Percentiles rank a stretch among this genome's conserved stretches.
These are phyloP conservation scores for Stegana nigrithorax DNA, from an alignment of 2,888 invertebrate species.

Conservation along the genomic window DNA sequence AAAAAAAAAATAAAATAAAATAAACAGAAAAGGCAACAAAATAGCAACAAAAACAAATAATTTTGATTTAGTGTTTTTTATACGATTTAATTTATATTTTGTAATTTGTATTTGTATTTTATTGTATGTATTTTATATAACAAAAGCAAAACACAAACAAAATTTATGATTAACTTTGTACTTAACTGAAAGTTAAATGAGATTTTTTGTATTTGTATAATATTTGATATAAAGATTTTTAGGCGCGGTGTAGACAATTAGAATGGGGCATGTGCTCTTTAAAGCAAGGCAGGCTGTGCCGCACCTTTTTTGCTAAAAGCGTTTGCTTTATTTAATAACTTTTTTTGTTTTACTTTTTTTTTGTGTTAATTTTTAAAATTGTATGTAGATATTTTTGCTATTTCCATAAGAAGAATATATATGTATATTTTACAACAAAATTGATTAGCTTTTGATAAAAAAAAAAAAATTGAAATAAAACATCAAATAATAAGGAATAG, in stretches of 20 bases:
- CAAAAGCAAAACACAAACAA: conserved; percentile 21
- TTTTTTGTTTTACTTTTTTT: not conserved
- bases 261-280: conserved; percentile 1
- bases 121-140: conserved; percentile 36
- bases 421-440: too few species aligned
- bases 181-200: not conserved
- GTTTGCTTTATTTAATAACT: not conserved
- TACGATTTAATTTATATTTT: conserved; percentile 33
- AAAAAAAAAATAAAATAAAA: conserved; percentile 23
- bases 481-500: too few species aligned
- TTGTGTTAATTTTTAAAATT: not conserved
- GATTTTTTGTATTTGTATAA: conserved; percentile 5
- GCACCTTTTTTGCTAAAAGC: not conserved
- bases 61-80: conserved; percentile 23
- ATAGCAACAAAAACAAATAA: not conserved
- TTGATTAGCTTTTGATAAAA: conserved; percentile 19
- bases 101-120: conserved; percentile 33
- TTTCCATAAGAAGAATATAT: too few species aligned
- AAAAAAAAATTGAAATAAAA: too few species aligned
- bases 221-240: not conserved
- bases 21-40: conserved; percentile 20
- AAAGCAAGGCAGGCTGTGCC: not conserved
- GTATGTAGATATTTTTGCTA: not conserved
- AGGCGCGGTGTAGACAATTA: too few species aligned
- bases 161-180: conserved; percentile 9